A percentile compares a stretch with the other conserved stretches of the same genome.
phyloP scores from a whole-genome alignment of 2,113 vertebrate genomes.

The Dendrocopos noguchii region DNA sequence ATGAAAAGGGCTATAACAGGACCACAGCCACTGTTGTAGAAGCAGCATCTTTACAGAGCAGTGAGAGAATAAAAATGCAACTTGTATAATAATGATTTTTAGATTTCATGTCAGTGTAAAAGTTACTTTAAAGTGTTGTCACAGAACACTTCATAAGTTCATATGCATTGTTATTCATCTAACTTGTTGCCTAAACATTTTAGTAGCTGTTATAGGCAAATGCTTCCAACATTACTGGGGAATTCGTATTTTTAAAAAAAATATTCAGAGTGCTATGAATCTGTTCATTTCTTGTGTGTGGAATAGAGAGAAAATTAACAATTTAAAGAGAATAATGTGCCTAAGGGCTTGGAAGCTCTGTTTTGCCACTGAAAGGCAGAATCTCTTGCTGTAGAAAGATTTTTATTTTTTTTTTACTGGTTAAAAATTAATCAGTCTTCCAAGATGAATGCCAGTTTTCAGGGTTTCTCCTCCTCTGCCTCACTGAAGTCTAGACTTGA shows the following conservation, averaged over 20 bases:
- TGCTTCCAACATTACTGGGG: neutral
- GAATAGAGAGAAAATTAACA: neutral
- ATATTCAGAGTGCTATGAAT: neutral
- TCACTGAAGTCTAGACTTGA: neutral
- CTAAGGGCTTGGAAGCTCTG: neutral
- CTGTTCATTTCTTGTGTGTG: neutral
- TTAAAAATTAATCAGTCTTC: slow-evolving; percentile 46
- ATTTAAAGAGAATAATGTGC: neutral
- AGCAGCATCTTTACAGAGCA: neutral
- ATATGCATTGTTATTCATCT: neutral
- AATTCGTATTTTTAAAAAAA: neutral
- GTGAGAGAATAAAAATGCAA: neutral
- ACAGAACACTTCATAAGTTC: neutral
- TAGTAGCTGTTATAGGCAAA: neutral
- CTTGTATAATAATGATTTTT: neutral
- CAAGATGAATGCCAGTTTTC: neutral
- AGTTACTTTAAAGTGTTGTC: neutral
- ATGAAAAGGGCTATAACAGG: neutral
- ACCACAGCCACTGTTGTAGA: neutral
- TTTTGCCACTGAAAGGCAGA: neutral
- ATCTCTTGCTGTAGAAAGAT: neutral
- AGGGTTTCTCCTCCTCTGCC: neutral
- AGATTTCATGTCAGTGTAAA: neutral
- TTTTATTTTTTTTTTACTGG: neutral
- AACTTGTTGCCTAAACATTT: neutral